Conservation (phyloP, 2,113 vertebrate genomes). For the Bucco capensis region DNA sequence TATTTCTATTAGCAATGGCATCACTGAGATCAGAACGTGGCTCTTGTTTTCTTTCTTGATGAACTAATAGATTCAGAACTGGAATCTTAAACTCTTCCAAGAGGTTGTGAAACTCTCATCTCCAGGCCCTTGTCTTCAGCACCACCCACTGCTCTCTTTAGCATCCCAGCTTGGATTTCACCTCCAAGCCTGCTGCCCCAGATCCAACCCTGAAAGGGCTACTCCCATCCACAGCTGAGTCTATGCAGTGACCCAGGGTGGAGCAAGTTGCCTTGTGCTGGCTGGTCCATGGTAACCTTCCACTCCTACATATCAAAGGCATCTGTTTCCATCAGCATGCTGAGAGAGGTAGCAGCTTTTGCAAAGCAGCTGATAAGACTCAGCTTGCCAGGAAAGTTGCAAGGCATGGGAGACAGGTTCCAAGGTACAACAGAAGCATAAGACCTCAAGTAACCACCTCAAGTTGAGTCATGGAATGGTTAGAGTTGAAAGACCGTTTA, state of each 20-base stretch:
- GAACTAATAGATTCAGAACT: not conserved
- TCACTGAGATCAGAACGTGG: not conserved
- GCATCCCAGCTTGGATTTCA: not conserved
- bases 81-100: not conserved
- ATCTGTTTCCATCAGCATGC: not conserved
- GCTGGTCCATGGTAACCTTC: not conserved
- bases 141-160: not conserved
- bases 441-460: not conserved
- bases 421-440: not conserved
- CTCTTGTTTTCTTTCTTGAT: not conserved
- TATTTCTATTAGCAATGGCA: not conserved
- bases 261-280: not conserved
- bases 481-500: too few relatives aligned
- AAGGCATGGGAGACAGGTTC: not conserved
- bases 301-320: not conserved
- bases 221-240: not conserved
- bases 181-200: not conserved
- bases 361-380: not conserved
- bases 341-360: not conserved
- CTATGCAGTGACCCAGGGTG: not conserved
- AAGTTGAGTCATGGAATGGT: not conserved
- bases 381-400: not conserved
- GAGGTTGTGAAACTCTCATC: not conserved
- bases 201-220: not conserved
- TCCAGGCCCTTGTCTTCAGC: not conserved